These are phyloP conservation scores for Nomada ruficornis DNA, from an alignment of 2,888 invertebrate genomes.

Conservation along the genomic window DNA sequence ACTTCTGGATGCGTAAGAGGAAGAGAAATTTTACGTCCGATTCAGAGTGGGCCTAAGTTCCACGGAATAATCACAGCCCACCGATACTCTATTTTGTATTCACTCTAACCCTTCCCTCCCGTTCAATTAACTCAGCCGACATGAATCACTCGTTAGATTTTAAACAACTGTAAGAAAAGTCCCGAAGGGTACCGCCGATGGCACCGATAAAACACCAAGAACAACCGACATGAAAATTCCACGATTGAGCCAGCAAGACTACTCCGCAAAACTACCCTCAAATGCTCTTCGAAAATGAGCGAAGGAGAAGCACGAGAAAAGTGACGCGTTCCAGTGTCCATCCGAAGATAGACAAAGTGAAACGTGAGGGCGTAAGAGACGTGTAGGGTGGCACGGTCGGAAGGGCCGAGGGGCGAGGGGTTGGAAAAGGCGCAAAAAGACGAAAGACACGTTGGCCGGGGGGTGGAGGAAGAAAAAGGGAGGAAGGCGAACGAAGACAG, in stretches of 20 bases:
- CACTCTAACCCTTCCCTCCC: too few species aligned
- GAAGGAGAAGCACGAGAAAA: constrained; percentile 26
- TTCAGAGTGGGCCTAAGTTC: too few species aligned
- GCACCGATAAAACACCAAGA: too few species aligned
- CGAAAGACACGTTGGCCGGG: constrained; percentile 36
- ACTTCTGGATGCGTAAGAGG: too few species aligned
- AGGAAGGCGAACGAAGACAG: constrained; percentile 32
- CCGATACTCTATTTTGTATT: too few species aligned
- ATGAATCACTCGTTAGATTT: too few species aligned
- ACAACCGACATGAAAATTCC: too few species aligned
- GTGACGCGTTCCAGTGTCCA: constrained; percentile 37
- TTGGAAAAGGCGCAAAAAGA: constrained; percentile 11
- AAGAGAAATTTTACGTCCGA: too few species aligned
- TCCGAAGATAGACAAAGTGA: constrained; percentile 4
- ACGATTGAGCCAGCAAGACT: not conserved
- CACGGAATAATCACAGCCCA: too few species aligned
- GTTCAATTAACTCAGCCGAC: too few species aligned
- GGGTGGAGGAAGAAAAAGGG: constrained; percentile 47
- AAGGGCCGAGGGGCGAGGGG: not conserved
- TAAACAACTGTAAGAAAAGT: too few species aligned
- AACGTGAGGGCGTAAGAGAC: not conserved
- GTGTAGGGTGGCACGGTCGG: not conserved
- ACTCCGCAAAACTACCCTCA: not conserved
- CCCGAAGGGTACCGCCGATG: too few species aligned
- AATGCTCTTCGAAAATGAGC: not conserved